Evolutionary conservation across 1,140 invertebrate genomes (phyloP).

Genomic region (Nebria ingens): DNA sequence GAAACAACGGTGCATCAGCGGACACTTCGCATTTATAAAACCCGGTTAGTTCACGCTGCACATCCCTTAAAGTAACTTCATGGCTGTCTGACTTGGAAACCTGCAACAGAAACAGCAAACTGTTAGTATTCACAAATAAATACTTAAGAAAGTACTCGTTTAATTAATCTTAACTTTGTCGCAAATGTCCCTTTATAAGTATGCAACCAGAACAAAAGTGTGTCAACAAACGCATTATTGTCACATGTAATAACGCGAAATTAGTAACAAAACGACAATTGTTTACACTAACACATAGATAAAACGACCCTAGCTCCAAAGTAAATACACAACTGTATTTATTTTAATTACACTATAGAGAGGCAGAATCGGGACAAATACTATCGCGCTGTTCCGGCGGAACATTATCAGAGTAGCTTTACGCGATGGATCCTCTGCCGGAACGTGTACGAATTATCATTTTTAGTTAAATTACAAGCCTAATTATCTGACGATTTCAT

Average conservation of each 20-base stretch:
- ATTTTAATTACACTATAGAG: conserved; percentile 1
- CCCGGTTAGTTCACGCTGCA: conserved; percentile 50
- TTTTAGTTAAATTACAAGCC: conserved; percentile 9
- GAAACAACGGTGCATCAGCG: conserved; percentile 57
- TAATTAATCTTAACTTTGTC: too few relatives aligned
- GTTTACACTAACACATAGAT: conserved; percentile 1
- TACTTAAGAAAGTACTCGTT: too few relatives aligned
- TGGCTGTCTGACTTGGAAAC: conserved; percentile 49
- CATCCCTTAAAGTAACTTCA: conserved; percentile 47
- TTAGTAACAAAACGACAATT: conserved; percentile 6
- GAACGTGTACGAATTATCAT: background rate
- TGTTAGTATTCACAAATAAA: too few relatives aligned
- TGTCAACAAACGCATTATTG: background rate
- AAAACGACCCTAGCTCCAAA: too few relatives aligned
- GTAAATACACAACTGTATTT: conserved; percentile 7
- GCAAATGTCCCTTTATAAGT: too few relatives aligned
- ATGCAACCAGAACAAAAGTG: too few relatives aligned
- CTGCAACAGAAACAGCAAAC: conserved; percentile 30
- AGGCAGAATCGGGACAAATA: background rate
- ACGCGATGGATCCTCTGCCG: too few relatives aligned
- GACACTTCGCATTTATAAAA: conserved; percentile 63
- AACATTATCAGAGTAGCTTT: too few relatives aligned
- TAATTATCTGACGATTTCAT: conserved; percentile 9
- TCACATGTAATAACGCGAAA: background rate
- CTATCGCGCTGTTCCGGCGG: background rate